Evolutionary conservation across 2,888 invertebrate genomes (phyloP).

Genomic region (Helobdella robusta): DNA sequence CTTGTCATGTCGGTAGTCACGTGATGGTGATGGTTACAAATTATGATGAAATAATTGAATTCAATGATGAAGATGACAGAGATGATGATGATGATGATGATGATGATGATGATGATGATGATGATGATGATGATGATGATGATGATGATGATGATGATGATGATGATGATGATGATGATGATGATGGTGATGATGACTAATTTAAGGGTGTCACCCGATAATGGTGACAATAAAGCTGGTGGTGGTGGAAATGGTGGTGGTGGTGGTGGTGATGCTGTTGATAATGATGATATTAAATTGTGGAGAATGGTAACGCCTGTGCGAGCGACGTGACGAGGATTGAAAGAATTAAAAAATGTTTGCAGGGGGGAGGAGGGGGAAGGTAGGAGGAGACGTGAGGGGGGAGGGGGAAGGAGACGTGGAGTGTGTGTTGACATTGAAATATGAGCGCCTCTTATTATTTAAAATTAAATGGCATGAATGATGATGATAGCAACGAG

Average conservation of each 20-base stretch:
- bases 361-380: constrained; percentile 4
- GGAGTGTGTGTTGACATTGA: too few species aligned
- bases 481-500: too few species aligned
- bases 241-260: background rate
- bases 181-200: constrained; percentile 20
- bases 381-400: background rate
- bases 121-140: too few species aligned
- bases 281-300: background rate
- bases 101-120: constrained; percentile 19
- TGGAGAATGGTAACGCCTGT: background rate
- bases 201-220: too few species aligned
- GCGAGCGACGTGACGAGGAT: background rate
- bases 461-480: too few species aligned
- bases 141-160: constrained; percentile 27
- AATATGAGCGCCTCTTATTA: too few species aligned
- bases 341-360: too few species aligned
- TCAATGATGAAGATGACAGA: background rate
- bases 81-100: constrained; percentile 14
- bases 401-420: background rate
- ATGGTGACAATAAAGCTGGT: too few species aligned
- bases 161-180: constrained; percentile 27
- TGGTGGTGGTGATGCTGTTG: background rate
- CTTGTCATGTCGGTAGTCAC: too few species aligned
- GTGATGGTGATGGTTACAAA: too few species aligned
- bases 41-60: too few species aligned